Evolutionary conservation across 1,140 invertebrate genomes (phyloP), one percentile per base, ranked within the genome.

Genomic region (Ceratina calcarata): DNA sequence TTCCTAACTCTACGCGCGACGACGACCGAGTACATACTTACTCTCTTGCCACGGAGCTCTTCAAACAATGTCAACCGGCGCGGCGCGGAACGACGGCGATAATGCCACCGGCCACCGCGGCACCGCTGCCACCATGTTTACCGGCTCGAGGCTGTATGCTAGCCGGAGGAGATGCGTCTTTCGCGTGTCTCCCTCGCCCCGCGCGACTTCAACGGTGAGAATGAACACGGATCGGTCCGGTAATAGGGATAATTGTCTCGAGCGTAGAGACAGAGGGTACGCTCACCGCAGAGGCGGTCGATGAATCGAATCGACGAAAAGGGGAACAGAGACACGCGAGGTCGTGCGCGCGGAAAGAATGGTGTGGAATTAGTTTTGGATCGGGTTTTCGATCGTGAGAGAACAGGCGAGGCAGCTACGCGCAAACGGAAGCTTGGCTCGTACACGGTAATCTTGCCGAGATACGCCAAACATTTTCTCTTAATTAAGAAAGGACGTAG

Each of bases 41-140:
- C 65, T 68, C 22, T 16, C 37, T 18, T 73, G 69, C 81, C 77
- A 66, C 69, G 87, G 84, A 85, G 78, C 84, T 89, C 90, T 84
- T 88, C 85, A 89, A 87, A 89, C 89, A 89, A 89, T 90, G 89
- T 90, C 90, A 87, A 90, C 88, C 87, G 78, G 49, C 75, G 66
- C 58, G 78, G 27, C 24, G 65, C 65, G 53, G n/a, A 61, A 72
- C 77, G 53, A 70, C 74, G 78, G 51, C 82, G 84, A 89, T 89
- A 90, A 89, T 85, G 83, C 82, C 64, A 71, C 69, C 77, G 80
- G 74, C 55, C 15, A 57, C 27, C 18, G 53, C 53, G 74, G 4
- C 15, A 57, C 27, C 18, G 53, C 53, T 84, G 83, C 67, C 68
- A 85, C 70, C 72, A 66, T 73, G 72, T 81, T 83, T 81, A 77